Evolutionary conservation across 2,797 vertebrate species (phyloP), one percentile per base, ranked within the genome.

Genomic region (Novumbra hubbsi): DNA sequence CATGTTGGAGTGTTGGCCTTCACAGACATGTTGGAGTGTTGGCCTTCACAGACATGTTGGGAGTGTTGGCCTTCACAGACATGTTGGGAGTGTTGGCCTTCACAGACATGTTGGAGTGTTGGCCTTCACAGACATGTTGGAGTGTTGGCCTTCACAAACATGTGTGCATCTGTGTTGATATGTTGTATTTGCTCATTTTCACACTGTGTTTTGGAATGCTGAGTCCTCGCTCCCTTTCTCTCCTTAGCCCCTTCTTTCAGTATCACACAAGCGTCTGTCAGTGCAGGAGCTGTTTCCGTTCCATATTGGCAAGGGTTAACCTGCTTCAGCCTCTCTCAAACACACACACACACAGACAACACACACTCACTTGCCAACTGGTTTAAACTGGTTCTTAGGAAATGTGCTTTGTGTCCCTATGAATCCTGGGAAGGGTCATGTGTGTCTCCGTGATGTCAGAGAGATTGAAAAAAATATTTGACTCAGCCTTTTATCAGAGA

Each of bases 391-490:
- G 96, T 97, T 98, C 94, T 94, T 92, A 91, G 94, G 95, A 95
- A 96, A 96, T 93, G 94, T 95, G 96, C 96, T 93, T 98, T 96
- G 93, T 96, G 92, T 94, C 95, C 90, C 87, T 92, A 87, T 94
- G 96, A 95, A 97, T 98, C 93, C 95, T 96, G 95, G 96, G 95
- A 97, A 96, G 94, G 95, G 96, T 97, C 96, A 96, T 97, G 94
- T 96, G 94, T 94, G 94, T 94, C 92, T 94, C 90, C 90, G 88
- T 96, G 95, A 97, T 96, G 95, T 97, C 94, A 96, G 90, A 91
- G 91, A 91, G 84, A 70, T 94, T 88, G 91, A 92, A 91, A 88
- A 91, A 92, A 92, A 92, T 88, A 94, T 88, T 87, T 93, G 92
- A 90, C 89, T 95, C 92, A 93, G 93, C 93, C 82, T 84, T 79